phyloP scores from a whole-genome alignment of 2,113 vertebrate species.

The Phalacrocorax pelagicus region DNA sequence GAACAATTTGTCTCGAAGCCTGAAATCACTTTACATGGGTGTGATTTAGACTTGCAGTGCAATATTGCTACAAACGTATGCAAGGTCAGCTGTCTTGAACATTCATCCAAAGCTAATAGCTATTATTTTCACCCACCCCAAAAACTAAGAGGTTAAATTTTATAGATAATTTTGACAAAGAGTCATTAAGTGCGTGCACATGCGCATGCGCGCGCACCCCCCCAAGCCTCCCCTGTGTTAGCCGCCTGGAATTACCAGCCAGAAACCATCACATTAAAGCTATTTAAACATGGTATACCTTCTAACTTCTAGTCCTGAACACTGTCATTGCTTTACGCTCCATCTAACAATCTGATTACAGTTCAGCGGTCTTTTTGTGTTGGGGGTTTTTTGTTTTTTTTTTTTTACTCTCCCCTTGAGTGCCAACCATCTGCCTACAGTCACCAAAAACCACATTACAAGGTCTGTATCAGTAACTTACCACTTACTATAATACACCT shows the following conservation, averaged over 20 bases:
- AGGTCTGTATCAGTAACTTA: not conserved
- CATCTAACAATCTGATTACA: conserved; percentile 55
- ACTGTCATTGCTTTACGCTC: conserved; percentile 29
- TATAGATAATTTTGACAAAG: conserved; percentile 21
- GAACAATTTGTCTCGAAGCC: not conserved
- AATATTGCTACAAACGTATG: not conserved
- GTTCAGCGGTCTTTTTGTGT: conserved; percentile 37
- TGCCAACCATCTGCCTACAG: conserved; percentile 58
- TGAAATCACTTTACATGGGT: not conserved
- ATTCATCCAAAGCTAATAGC: not conserved
- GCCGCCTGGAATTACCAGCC: conserved; percentile 1
- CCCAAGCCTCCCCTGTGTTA: not conserved
- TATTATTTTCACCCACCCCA: not conserved
- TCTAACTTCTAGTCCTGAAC: conserved; percentile 27
- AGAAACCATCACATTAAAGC: conserved; percentile 28
- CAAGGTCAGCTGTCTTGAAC: not conserved
- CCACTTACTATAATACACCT: not conserved
- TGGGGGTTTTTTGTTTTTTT: conserved; percentile 1
- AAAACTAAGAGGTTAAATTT: not conserved
- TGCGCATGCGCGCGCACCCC: too few species aligned
- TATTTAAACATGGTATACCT: not conserved
- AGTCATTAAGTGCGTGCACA: not conserved
- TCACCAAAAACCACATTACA: not conserved
- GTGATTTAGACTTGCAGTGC: not conserved
- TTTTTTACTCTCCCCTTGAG: conserved; percentile 33